phyloP scores from a whole-genome alignment of 2,888 invertebrate genomes.

The Lathronympha strigana region DNA sequence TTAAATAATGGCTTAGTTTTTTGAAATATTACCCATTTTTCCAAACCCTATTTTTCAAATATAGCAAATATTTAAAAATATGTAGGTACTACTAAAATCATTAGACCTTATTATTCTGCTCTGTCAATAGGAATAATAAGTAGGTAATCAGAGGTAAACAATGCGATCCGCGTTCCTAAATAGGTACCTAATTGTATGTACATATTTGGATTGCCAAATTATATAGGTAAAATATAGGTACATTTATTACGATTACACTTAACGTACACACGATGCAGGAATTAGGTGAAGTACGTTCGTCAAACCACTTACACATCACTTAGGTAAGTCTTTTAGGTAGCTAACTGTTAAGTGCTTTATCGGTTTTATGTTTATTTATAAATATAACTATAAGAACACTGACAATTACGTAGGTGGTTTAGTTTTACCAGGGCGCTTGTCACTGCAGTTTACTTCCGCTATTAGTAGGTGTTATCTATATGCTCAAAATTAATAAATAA shows the following conservation, averaged over 20 bases:
- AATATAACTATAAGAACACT: too few relatives aligned
- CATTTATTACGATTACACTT: neutral
- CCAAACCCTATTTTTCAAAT: too few relatives aligned
- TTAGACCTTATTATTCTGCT: neutral
- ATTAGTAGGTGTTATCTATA: too few relatives aligned
- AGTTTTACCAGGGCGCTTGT: too few relatives aligned
- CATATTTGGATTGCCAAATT: neutral
- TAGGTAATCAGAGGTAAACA: neutral
- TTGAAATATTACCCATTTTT: too few relatives aligned
- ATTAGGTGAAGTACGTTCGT: neutral
- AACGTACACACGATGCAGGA: neutral
- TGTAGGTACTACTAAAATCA: neutral
- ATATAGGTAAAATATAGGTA: neutral
- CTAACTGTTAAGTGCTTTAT: neutral
- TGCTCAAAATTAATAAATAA: too few relatives aligned
- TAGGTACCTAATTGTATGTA: neutral
- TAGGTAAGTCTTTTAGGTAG: neutral
- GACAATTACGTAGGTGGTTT: neutral
- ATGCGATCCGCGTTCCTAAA: neutral
- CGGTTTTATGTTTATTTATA: too few relatives aligned
- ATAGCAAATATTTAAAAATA: too few relatives aligned
- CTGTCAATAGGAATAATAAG: neutral
- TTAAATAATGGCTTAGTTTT: too few relatives aligned
- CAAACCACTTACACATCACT: neutral
- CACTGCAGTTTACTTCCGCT: too few relatives aligned